These are phyloP conservation scores for Passer domesticus DNA, from an alignment of 2,113 vertebrate genomes.

Conservation along the genomic window DNA sequence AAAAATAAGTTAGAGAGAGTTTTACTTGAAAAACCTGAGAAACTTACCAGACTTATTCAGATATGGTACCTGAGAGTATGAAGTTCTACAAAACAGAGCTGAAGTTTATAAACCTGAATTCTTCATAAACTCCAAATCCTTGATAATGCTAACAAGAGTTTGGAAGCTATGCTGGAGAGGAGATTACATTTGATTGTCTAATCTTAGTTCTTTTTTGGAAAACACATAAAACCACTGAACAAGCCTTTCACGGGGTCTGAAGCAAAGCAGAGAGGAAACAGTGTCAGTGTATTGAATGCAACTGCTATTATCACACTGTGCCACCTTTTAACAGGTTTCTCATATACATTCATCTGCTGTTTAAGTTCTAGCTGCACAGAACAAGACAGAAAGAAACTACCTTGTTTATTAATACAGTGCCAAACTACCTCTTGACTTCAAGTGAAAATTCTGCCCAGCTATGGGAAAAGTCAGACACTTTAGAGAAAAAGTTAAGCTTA, in stretches of 20 bases:
- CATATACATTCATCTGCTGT: not conserved
- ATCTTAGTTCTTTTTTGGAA: not conserved
- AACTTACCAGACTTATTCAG: not conserved
- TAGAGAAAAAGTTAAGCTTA: not conserved
- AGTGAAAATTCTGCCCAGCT: not conserved
- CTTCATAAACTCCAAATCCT: not conserved
- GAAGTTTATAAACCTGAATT: not conserved
- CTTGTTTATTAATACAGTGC: not conserved
- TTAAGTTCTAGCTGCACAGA: not conserved
- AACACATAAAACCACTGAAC: not conserved
- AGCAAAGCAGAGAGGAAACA: not conserved
- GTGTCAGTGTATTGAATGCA: not conserved
- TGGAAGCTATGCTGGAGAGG: not conserved
- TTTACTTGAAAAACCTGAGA: constrained; percentile 29
- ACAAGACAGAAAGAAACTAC: not conserved
- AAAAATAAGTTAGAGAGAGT: not conserved
- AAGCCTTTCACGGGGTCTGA: not conserved
- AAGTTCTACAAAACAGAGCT: not conserved
- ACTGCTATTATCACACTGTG: not conserved
- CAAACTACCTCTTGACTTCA: not conserved
- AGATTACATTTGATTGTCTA: not conserved
- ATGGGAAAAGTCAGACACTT: not conserved
- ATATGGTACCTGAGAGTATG: not conserved
- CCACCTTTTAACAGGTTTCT: not conserved
- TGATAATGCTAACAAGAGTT: not conserved